A percentile compares a stretch with the other conserved stretches of the same genome.
Evolutionary conservation across 2,797 vertebrate genomes (phyloP).

Genomic region (Enteromius fasciolatus): DNA sequence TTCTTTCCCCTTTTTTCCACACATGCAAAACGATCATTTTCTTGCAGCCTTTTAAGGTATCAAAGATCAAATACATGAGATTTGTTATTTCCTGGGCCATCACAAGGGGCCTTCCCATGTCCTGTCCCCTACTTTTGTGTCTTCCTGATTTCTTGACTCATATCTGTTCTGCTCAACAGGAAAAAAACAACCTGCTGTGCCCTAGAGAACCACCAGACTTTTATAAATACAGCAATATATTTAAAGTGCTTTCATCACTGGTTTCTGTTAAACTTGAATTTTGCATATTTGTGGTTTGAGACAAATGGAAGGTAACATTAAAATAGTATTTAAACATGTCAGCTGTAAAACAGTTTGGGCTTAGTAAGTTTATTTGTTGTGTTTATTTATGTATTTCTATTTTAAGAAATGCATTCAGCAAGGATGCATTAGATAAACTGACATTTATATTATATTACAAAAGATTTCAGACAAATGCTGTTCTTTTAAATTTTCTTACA

Average conservation of each 20-base stretch:
- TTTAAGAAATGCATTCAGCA: no score
- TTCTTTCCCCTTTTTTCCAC: neutral
- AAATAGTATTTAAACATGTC: neutral
- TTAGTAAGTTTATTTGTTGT: no score
- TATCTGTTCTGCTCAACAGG: slow-evolving; percentile 4
- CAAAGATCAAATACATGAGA: neutral
- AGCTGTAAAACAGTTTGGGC: neutral
- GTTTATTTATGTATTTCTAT: no score
- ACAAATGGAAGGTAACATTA: neutral
- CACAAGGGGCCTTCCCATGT: neutral
- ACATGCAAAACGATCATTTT: neutral
- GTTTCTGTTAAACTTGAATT: no score
- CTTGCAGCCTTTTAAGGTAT: neutral
- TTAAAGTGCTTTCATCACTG: neutral
- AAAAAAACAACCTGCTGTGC: neutral
- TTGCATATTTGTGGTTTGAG: neutral
- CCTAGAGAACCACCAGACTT: neutral
- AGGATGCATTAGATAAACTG: neutral
- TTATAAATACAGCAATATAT: neutral
- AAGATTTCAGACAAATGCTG: no score
- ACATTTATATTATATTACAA: no score
- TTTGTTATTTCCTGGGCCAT: slow-evolving; percentile 15
- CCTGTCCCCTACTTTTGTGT: neutral
- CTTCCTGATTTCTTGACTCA: slow-evolving; percentile 20
- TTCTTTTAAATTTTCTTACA: no score